These are phyloP conservation scores for Eudemis profundana DNA, from an alignment of 2,888 invertebrate species.

Conservation along the genomic window DNA sequence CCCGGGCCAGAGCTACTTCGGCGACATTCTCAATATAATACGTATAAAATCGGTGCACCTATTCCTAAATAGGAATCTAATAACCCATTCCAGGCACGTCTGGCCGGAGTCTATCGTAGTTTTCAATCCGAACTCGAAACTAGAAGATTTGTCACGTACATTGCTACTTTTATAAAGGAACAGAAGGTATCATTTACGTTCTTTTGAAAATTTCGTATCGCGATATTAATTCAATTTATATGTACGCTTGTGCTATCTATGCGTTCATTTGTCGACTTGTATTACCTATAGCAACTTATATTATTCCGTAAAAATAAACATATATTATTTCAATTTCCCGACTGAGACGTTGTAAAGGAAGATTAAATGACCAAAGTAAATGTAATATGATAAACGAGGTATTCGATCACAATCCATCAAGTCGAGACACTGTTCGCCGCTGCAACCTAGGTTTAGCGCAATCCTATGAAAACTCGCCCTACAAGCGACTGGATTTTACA, in stretches of 20 bases:
- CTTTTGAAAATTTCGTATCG: constrained; percentile 59
- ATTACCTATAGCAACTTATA: too few species aligned
- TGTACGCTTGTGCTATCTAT: neutral
- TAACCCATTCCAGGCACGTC: constrained; percentile 78
- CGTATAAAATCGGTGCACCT: constrained; percentile 69
- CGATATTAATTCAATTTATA: constrained; percentile 1
- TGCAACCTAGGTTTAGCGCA: constrained; percentile 66
- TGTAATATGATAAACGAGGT: constrained; percentile 77
- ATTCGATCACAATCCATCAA: constrained; percentile 81
- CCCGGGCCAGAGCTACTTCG: constrained; percentile 53
- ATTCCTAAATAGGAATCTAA: constrained; percentile 74
- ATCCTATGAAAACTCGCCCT: constrained; percentile 66
- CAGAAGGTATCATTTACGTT: constrained; percentile 74
- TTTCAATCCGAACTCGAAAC: constrained; percentile 82
- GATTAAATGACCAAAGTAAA: constrained; percentile 74
- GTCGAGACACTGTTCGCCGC: constrained; percentile 57
- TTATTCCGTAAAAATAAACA: too few species aligned
- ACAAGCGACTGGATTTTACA: constrained; percentile 74
- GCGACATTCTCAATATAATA: constrained; percentile 66
- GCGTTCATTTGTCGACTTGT: neutral
- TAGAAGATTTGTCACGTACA: constrained; percentile 84
- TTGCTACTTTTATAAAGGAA: constrained; percentile 79
- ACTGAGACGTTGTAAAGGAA: constrained; percentile 61
- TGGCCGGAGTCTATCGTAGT: constrained; percentile 79
- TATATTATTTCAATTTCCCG: constrained; percentile 57